Base-by-base conservation (phyloP, 2,113 vertebrate species). In the Triplophysa siluroides region DNA sequence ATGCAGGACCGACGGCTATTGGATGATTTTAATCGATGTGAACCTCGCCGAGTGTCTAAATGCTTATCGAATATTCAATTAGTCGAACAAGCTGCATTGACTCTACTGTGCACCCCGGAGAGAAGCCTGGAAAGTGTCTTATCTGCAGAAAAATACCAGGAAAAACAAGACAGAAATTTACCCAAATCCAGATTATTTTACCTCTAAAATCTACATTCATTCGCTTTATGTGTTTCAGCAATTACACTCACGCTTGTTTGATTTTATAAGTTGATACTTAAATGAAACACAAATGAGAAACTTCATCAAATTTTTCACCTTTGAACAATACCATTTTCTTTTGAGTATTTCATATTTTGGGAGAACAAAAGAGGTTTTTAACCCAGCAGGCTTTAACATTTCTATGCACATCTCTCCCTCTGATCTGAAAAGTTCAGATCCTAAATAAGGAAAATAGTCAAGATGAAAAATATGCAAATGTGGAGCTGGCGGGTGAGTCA, bases 401-500 rank as follows among this genome's bases (percentile, higher is more conserved):
- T 13, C 45, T 50, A 50, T 50, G 11, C 13, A 50, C 4, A 14
- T 52, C 50, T 52, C 50, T 16, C 60, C 77, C 18, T 1, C 41
- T 50, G 18, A 4, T 21, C 29, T 43, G 33, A 38, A 24, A 62
- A 50, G 16, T 5, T 80, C 56, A 45, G 64, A 69, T 56, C 58
- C 74, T n/a, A 29, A 52, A 78, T 56, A 11, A 43, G n/a, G 23
- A 0, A 41, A 43, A 43, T 23, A 16, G 1, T 11, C 4, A 1
- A 78, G 24, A 64, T 54, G 66, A 61, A 9, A 33, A 71, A 56
- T 70, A 47, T 52, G 72, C 26, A 68, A 60, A 63, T 67, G 43
- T 50, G 10, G n/a, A 33, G 63, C 52, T 18, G 13, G 38, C 9
- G 14, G 8, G 24, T 87, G 88, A 88, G 84, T 89, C 88, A 81